Conservation (phyloP, 2,797 vertebrate species). For the Hypotaenidia okinawae region DNA sequence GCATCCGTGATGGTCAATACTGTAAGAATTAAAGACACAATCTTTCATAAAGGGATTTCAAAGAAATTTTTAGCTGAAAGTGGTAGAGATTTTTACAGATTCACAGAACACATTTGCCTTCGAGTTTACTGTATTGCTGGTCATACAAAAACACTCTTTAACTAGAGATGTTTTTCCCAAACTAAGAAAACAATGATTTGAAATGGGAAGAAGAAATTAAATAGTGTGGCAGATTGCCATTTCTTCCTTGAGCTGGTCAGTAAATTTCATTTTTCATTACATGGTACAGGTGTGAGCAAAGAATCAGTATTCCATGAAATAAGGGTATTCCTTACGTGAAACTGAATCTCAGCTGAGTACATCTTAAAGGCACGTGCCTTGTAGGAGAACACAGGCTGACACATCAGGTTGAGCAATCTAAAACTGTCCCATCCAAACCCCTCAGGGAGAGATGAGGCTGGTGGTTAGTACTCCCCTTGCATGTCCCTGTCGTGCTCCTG, state of each 20-base stretch:
- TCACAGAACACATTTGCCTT: neutral
- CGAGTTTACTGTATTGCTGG: neutral
- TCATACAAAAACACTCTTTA: neutral
- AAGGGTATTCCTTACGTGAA: neutral
- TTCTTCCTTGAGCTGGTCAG: neutral
- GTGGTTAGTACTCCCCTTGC: neutral
- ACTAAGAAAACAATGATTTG: neutral
- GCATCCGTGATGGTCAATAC: neutral
- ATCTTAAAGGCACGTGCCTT: neutral
- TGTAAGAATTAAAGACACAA: neutral
- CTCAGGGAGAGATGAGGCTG: neutral
- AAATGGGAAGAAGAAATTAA: neutral
- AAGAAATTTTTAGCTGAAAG: neutral
- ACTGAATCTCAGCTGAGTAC: neutral
- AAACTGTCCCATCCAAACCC: neutral
- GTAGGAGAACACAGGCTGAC: neutral
- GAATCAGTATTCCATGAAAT: neutral
- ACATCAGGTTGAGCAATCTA: neutral
- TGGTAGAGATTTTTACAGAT: neutral
- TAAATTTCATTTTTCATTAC: neutral
- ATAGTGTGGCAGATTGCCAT: neutral
- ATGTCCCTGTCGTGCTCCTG: neutral
- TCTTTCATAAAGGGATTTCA: neutral
- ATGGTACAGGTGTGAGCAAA: neutral
- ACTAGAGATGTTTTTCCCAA: neutral